phyloP scores from a whole-genome alignment of 2,888 invertebrate species.

The Drosophila mayaguana region DNA sequence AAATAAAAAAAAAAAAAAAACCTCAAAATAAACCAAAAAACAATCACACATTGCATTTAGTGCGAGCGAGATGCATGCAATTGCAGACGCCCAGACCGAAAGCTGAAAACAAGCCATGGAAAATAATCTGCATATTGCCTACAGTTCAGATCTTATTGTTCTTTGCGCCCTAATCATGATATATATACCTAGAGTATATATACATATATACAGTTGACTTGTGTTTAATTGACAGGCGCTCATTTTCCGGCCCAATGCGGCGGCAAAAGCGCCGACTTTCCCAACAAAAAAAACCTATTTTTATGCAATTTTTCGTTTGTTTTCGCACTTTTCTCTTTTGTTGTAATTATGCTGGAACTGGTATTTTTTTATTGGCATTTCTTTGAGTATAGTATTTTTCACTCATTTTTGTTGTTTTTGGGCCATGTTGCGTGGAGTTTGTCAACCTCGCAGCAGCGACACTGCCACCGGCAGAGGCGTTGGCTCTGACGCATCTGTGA shows the following conservation, averaged over 20 bases:
- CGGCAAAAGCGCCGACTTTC: conserved; percentile 42
- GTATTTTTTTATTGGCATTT: conserved; percentile 44
- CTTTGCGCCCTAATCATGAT: conserved; percentile 60
- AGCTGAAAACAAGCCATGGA: conserved; percentile 31
- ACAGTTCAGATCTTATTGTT: conserved; percentile 68
- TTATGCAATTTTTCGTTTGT: conserved; percentile 50
- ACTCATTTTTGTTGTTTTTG: not conserved
- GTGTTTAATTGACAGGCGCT: conserved; percentile 66
- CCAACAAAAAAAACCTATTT: conserved; percentile 47
- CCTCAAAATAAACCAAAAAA: conserved; percentile 17
- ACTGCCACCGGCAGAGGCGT: conserved; percentile 28
- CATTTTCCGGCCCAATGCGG: conserved; percentile 71
- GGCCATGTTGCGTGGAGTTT: conserved; percentile 68
- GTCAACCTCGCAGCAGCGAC: conserved; percentile 56
- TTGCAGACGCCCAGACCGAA: conserved; percentile 33
- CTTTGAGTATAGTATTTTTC: conserved; percentile 19
- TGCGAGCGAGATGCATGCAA: conserved; percentile 26
- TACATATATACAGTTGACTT: conserved; percentile 4
- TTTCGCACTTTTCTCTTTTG: conserved; percentile 62
- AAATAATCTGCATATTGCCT: conserved; percentile 68
- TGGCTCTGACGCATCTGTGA: conserved; percentile 54
- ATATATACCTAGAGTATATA: not conserved
- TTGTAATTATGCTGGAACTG: conserved; percentile 71
- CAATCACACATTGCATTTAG: conserved; percentile 58
- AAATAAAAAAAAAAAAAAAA: not conserved